Conservation (phyloP, 2,888 invertebrate genomes). For the Bellardia pandia region DNA sequence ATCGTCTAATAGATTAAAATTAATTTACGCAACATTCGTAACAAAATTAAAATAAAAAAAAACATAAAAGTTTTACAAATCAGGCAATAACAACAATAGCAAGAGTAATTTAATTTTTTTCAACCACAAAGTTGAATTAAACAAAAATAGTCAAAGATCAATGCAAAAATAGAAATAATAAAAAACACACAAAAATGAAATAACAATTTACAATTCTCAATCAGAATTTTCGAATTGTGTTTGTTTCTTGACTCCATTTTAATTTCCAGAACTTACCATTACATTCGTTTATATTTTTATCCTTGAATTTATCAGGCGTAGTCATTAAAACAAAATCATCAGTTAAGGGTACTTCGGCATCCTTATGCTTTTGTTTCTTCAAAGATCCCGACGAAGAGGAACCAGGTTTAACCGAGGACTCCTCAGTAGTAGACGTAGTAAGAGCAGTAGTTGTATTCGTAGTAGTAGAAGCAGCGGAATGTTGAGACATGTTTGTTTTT, state of each 20-base stretch:
- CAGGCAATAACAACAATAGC: slow-evolving; percentile 30
- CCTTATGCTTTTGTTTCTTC: slow-evolving; percentile 58
- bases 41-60: background rate
- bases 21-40: slow-evolving; percentile 10
- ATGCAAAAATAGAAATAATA: slow-evolving; percentile 31
- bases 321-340: slow-evolving; percentile 68
- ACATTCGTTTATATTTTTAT: slow-evolving; percentile 47
- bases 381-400: slow-evolving; percentile 43
- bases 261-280: slow-evolving; percentile 54
- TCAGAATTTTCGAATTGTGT: background rate
- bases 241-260: background rate
- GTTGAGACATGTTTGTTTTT: slow-evolving; percentile 61
- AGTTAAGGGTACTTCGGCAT: slow-evolving; percentile 47
- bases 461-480: slow-evolving; percentile 43
- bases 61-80: slow-evolving; percentile 17
- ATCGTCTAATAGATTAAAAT: background rate
- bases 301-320: slow-evolving; percentile 67
- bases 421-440: background rate
- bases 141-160: slow-evolving; percentile 12
- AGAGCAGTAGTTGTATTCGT: background rate
- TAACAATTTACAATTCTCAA: slow-evolving; percentile 27
- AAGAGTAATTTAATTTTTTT: slow-evolving; percentile 6
- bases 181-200: slow-evolving; percentile 7
- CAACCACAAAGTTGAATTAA: slow-evolving; percentile 32
- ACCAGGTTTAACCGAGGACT: slow-evolving; percentile 7